These are phyloP conservation scores for Pedetes capensis DNA, from an alignment of 2,113 vertebrate species.

Conservation along the genomic window DNA sequence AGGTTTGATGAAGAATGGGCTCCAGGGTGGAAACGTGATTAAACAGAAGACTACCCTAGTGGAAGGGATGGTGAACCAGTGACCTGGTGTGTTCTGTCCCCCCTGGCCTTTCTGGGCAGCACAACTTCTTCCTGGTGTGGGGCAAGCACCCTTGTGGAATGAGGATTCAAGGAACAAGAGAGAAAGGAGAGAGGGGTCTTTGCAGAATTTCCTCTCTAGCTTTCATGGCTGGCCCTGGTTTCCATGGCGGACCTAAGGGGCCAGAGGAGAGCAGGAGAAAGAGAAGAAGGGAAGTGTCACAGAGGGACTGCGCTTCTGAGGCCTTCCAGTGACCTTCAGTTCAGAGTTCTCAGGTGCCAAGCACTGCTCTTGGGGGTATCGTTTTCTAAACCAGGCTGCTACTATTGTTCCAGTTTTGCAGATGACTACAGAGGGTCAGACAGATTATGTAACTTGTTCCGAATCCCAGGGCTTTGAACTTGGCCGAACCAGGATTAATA, in stretches of 20 bases:
- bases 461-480: not conserved
- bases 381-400: not conserved
- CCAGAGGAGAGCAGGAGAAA: not conserved
- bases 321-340: not conserved
- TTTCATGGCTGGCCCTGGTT: not conserved
- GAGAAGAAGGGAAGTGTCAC: no score
- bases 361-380: not conserved
- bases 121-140: not conserved
- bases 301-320: not conserved
- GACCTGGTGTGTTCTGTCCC: not conserved
- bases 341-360: not conserved
- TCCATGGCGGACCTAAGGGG: not conserved
- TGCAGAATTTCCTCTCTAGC: not conserved
- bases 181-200: not conserved
- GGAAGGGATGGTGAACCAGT: no score
- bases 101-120: not conserved
- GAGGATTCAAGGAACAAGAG: not conserved
- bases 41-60: not conserved
- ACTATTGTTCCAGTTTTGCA: not conserved
- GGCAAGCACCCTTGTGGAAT: not conserved
- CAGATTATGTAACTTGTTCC: not conserved
- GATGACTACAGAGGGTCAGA: not conserved
- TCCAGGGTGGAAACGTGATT: not conserved
- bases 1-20: not conserved
- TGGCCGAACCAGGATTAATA: not conserved